A percentile compares a stretch with the other conserved stretches of the same genome.
Evolutionary conservation across 2,797 vertebrate species (phyloP).

Genomic region (Lepus townsendii): DNA sequence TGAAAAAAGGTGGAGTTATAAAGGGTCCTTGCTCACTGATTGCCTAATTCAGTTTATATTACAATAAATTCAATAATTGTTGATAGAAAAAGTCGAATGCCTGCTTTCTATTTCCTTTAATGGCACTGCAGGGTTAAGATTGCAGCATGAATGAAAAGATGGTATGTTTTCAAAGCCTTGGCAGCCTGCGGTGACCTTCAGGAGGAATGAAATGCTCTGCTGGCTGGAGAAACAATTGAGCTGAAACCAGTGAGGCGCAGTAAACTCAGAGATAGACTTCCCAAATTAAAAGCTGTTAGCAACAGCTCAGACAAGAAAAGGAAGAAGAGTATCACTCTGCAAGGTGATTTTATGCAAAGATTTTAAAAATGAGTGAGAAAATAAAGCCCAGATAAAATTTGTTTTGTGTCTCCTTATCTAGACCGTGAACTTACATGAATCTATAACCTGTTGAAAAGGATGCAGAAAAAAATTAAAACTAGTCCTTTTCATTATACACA

Average conservation of each 20-base stretch:
- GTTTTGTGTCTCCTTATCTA: background rate
- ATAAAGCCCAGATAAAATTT: constrained; percentile 61
- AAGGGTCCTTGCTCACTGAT: constrained; percentile 76
- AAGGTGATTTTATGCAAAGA: constrained; percentile 82
- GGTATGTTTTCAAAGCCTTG: constrained; percentile 86
- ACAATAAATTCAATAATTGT: constrained; percentile 86
- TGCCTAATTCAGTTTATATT: constrained; percentile 82
- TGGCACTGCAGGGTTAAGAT: constrained; percentile 84
- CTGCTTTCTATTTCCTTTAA: constrained; percentile 89
- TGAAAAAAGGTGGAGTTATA: constrained; percentile 62
- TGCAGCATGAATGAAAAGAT: constrained; percentile 87
- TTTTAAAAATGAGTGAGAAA: constrained; percentile 56
- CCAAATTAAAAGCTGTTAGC: constrained; percentile 89
- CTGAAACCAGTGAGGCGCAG: constrained; percentile 87
- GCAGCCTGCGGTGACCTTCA: constrained; percentile 91
- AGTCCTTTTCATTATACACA: constrained; percentile 81
- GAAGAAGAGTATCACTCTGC: constrained; percentile 64
- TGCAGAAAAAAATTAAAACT: constrained; percentile 83
- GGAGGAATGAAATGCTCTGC: constrained; percentile 89
- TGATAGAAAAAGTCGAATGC: constrained; percentile 82
- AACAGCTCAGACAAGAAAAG: constrained; percentile 83
- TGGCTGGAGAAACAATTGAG: constrained; percentile 88
- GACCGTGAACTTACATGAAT: constrained; percentile 45
- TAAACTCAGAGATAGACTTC: constrained; percentile 88
- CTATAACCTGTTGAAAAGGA: constrained; percentile 84